phyloP scores from a whole-genome alignment of 2,888 invertebrate genomes.

The Drosophila koepferae region DNA sequence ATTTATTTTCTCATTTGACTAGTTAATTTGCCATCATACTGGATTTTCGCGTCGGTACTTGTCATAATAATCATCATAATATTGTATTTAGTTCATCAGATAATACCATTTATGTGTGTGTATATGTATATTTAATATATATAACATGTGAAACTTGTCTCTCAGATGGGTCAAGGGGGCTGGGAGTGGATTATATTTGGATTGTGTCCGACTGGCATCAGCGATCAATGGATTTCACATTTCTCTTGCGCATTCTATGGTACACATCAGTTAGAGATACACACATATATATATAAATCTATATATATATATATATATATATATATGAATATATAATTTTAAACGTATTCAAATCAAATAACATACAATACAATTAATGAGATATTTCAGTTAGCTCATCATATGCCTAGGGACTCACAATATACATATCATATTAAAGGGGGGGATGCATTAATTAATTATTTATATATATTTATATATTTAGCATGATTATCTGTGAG shows the following conservation, averaged over 20 bases:
- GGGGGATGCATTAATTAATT: constrained; percentile 13
- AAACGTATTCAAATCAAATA: constrained; percentile 69
- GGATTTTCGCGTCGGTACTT: constrained; percentile 46
- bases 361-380: constrained; percentile 65
- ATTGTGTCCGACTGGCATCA: background rate
- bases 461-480: constrained; percentile 4
- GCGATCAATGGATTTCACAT: background rate
- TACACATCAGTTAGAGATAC: constrained; percentile 45
- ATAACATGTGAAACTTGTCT: constrained; percentile 68
- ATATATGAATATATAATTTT: constrained; percentile 40
- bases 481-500: constrained; percentile 23
- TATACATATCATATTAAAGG: constrained; percentile 50
- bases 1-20: constrained; percentile 84
- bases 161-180: constrained; percentile 5
- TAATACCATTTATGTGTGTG: constrained; percentile 66
- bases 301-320: constrained; percentile 38
- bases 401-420: constrained; percentile 51
- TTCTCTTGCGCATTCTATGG: constrained; percentile 55
- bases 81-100: constrained; percentile 67
- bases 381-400: constrained; percentile 42
- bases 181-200: too few relatives aligned
- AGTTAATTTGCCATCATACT: constrained; percentile 70
- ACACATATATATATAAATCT: constrained; percentile 20
- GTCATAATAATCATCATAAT: constrained; percentile 74
- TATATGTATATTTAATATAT: constrained; percentile 64